These are phyloP conservation scores for Petroica traversi DNA, from an alignment of 2,113 vertebrate genomes.

Conservation along the genomic window DNA sequence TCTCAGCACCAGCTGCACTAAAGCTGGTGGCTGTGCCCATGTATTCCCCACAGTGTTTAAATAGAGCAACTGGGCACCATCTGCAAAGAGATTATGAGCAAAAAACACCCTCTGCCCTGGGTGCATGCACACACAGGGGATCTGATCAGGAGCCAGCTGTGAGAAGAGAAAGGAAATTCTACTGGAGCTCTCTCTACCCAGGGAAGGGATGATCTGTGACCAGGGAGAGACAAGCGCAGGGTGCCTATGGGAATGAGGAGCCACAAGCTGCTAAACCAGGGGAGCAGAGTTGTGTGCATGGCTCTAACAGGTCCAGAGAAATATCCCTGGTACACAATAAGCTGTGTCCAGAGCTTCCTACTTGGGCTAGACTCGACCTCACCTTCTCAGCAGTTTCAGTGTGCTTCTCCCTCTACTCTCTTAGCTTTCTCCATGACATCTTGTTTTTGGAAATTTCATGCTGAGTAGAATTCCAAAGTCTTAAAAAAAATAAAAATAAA, in stretches of 20 bases:
- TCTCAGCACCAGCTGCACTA: rapidly evolving
- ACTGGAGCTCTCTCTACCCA: neutral
- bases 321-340: neutral
- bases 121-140: rapidly evolving
- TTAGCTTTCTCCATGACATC: neutral
- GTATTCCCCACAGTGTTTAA: neutral
- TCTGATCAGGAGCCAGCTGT: neutral
- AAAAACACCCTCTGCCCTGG: neutral
- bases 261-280: neutral
- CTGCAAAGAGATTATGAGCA: neutral
- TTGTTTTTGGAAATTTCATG: neutral
- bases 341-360: neutral
- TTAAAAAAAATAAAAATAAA: neutral
- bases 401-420: neutral
- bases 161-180: neutral
- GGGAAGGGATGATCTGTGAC: neutral
- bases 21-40: neutral
- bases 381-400: neutral
- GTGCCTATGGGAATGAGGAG: neutral
- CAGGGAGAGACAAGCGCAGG: rapidly evolving
- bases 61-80: neutral
- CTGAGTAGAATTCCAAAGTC: neutral
- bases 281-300: neutral
- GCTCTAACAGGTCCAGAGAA: neutral
- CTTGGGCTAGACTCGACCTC: neutral